Evolutionary conservation across 1,140 invertebrate species (phyloP), one percentile per base, ranked within the genome.

Genomic region (Ladona fulva): DNA sequence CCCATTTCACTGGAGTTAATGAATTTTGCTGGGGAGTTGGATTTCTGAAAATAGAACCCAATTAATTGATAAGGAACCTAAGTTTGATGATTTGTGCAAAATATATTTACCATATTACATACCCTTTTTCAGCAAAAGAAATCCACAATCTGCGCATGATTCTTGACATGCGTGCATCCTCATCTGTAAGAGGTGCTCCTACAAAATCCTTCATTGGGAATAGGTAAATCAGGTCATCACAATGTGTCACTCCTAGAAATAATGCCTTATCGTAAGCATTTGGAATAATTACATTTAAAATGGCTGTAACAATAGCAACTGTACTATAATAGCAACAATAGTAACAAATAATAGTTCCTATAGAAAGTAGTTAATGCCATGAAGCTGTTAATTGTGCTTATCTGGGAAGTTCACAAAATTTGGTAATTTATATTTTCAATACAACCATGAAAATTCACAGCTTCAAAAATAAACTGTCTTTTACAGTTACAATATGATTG

Each of bases 1-100:
- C 82, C 88, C 88, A 89, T 79, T 86, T 86, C 0, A 84, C 24
- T 11, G 84, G 82, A 37, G 85, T 77, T 11, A 82, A 14, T 0
- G 78, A 12, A 6, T 84, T 83, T 5, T 83, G 74, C 80, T 85
- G 81, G 0, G 86, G 86, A 5, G 87, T 88, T 7, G 87, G 87
- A 82, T 87, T 86, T 79, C 88, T 88, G 76, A 25, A 84, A 84
- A 81, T 16, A 79, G 74, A 74, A 25, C 25, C n/a, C 66, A 77
- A 74, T 76, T 77, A 22, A 12, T 76, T 16, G 52, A 78, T 22
- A 24, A 44, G 24, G 42, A 37, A 79, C 75, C 24, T 42, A 0
- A 25, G 16, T 24, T n/a, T 42, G 25, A 6, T 25, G 22, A 16
- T 16, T 77, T 75, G n/a, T n/a, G 25, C n/a, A 75, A 42, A 79